These are phyloP conservation scores for Arremon aurantiirostris DNA, from an alignment of 2,797 vertebrate species.

Conservation along the genomic window DNA sequence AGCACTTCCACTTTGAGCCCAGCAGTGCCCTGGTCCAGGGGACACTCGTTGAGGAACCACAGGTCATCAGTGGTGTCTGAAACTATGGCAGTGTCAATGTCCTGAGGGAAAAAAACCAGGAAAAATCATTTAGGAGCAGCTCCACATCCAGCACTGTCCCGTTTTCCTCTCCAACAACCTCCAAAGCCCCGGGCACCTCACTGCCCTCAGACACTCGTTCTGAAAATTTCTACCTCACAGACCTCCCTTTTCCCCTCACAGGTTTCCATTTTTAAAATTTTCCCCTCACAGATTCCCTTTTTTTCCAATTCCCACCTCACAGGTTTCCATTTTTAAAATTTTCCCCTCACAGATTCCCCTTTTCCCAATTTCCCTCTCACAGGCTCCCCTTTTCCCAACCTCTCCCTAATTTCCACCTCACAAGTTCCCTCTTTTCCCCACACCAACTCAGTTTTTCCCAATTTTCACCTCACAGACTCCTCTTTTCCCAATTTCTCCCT, in stretches of 20 bases:
- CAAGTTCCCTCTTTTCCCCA: background rate
- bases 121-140: background rate
- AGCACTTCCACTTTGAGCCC: constrained; percentile 83
- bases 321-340: too few relatives aligned
- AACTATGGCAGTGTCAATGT: constrained; percentile 91
- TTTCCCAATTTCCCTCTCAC: background rate
- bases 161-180: background rate
- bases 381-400: background rate
- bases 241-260: background rate
- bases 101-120: constrained; percentile 74
- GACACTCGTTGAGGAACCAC: constrained; percentile 91
- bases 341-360: rapidly evolving
- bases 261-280: rapidly evolving
- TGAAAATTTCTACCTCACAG: background rate
- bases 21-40: constrained; percentile 84
- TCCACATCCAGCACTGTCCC: background rate
- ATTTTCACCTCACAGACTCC: rapidly evolving
- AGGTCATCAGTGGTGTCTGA: constrained; percentile 96
- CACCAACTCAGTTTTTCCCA: too few relatives aligned
- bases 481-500: too few relatives aligned
- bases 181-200: background rate
- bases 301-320: background rate
- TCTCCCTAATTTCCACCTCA: background rate
- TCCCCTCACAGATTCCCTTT: rapidly evolving
- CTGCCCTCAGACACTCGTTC: background rate